phyloP scores from a whole-genome alignment of 2,888 invertebrate species.

The Psylliodes chrysocephalus region DNA sequence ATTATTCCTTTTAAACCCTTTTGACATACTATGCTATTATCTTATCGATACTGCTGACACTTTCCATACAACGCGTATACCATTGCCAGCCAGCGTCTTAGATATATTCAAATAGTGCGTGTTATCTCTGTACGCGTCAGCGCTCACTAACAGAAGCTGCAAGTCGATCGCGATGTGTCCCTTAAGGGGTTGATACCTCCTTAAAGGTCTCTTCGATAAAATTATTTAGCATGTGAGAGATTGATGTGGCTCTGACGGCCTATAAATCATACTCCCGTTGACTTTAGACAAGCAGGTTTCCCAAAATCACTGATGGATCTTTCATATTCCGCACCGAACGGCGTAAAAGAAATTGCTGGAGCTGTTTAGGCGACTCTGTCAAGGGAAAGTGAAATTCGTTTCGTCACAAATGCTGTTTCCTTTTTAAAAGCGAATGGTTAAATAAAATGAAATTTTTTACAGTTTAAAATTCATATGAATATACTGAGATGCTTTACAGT shows the following conservation, averaged over 20 bases:
- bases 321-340: background rate
- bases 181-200: constrained; percentile 5
- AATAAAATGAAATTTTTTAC: too few relatives aligned
- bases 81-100: too few relatives aligned
- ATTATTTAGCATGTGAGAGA: constrained; percentile 12
- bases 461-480: too few relatives aligned
- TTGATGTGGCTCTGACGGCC: constrained; percentile 15
- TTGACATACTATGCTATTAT: too few relatives aligned
- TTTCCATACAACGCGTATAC: background rate
- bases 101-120: constrained; percentile 3
- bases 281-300: constrained; percentile 10
- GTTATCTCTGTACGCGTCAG: constrained; percentile 10
- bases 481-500: too few relatives aligned
- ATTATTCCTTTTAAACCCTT: too few relatives aligned
- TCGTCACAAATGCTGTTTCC: too few relatives aligned
- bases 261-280: constrained; percentile 13
- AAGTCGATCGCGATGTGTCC: constrained; percentile 5
- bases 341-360: background rate
- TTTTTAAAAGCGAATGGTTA: too few relatives aligned
- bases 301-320: constrained; percentile 13
- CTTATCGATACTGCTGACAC: background rate
- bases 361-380: background rate
- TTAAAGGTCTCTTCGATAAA: constrained; percentile 10
- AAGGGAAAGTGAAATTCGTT: background rate
- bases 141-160: constrained; percentile 13